Evolutionary conservation across 92 coral and sea anemone genomes (phyloP), one percentile per base, ranked within the genome.

Genomic region (Zoanthus gigantus): DNA sequence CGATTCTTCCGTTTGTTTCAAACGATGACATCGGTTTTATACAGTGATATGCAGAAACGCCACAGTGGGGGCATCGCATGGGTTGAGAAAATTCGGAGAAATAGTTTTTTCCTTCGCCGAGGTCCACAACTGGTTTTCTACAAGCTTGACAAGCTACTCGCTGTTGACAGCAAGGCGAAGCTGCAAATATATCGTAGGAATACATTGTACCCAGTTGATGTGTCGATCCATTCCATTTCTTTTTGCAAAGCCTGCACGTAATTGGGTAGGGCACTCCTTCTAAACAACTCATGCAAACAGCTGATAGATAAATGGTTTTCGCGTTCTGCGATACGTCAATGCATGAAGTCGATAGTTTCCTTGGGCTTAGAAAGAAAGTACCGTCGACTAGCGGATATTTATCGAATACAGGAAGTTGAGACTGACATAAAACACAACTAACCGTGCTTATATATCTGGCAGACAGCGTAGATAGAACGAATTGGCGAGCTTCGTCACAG

Each of bases 331-430:
- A 94, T 23, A 97, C 95, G 60, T 97, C 99, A 46, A 97, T 87
- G 66, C 98, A 95, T 45, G 88, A 84, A 12, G 96, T 71, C 18
- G 98, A 92, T 2, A 97, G 89, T 75, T 97, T 89, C 47, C 95
- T 91, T n/a, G 99, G 99, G 63, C 95, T 90, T 42, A 97, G 91
- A 85, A 97, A 97, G 84, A 97, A 97, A 11, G 99, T 97, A 2
- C 99, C 99, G 29, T 97, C 99, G 9, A 97, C 79, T n/a, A 97
- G 94, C 29, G 99, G 99, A 66, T 97, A 97, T 91, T 94, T 97
- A 71, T 96, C 99, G 89, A 97, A 97, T 30, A 97, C 99, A 60
- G 95, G 94, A 13, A 97, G 94, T 82, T 95, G 88, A 32, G 98
- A 93, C 61, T 93, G 82, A 77, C 99, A 97, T 13, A 97, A 87